Conservation (phyloP, 2,888 invertebrate genomes). For the Holacanthella duospinosa region DNA sequence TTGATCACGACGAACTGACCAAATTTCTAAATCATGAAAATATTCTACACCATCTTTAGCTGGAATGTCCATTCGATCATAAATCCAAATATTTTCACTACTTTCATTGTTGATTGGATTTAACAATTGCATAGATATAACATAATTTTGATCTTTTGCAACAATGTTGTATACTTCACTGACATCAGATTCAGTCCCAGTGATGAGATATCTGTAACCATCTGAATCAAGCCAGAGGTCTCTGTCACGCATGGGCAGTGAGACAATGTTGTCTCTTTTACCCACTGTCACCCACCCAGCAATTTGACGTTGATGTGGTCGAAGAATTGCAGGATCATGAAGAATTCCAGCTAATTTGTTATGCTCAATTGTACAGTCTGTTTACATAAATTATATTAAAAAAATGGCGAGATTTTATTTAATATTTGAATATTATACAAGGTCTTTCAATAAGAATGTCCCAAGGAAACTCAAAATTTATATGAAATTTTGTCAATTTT, state of each 20-base stretch:
- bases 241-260: conserved; percentile 54
- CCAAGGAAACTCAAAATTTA: too few species aligned
- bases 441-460: too few species aligned
- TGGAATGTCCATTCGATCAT: conserved; percentile 58
- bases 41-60: conserved; percentile 31
- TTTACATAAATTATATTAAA: too few species aligned
- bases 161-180: conserved; percentile 43
- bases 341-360: conserved; percentile 79
- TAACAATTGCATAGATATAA: conserved; percentile 76
- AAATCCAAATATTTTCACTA: conserved; percentile 68
- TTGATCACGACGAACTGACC: conserved; percentile 71
- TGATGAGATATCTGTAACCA: conserved; percentile 69
- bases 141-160: conserved; percentile 57
- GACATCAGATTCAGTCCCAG: conserved; percentile 53
- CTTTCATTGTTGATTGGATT: conserved; percentile 83
- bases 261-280: conserved; percentile 61
- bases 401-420: too few species aligned
- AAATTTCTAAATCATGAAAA: conserved; percentile 46
- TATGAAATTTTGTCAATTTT: too few species aligned
- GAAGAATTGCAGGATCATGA: conserved; percentile 79
- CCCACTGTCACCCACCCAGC: conserved; percentile 77
- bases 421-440: too few species aligned
- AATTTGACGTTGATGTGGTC: conserved; percentile 75
- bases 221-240: conserved; percentile 57
- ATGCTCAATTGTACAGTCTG: conserved; percentile 58